Base-by-base conservation (phyloP, 2,797 vertebrate genomes). In the Pipistrellus pygmaeus region DNA sequence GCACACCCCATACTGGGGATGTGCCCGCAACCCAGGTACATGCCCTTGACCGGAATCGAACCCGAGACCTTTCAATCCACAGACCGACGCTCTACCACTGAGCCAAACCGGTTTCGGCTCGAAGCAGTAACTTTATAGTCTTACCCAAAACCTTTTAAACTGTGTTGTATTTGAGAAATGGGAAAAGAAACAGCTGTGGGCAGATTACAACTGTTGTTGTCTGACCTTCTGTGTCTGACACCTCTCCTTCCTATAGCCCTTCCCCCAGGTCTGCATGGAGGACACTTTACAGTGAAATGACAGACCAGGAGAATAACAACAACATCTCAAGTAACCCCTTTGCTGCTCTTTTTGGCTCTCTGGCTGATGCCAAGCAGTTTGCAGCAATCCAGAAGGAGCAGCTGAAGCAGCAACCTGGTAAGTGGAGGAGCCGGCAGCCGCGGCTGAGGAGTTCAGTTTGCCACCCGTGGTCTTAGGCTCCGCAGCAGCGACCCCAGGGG, bases 281-380 rank as follows among this genome's bases (percentile, higher is more conserved):
- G 73, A 96, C 72, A 96, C 84, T 75, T 72, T 96, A 85, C 97
- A 98, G 96, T 99, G 99, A 99, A 98, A 99, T 99, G 99, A 99
- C 99, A 98, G 99, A 99, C 99, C 99, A 99, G 98, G 99, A 99
- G 98, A 99, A 99, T 98, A 99, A 99, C 98, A 99, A 99, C 98
- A 99, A 99, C 98, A 99, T 99, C 98, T 99, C 99, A 96, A 98
- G 99, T 98, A 99, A 99, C 98, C 99, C 99, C 62, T 99, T 99
- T 76, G 99, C 99, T 97, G 99, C 99, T 90, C 99, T 99, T 95
- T 99, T 99, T 98, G 98, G 99, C 98, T 99, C 99, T 7, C 94
- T 99, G 84, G 99, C 99, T 91, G 99, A 99, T 98, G 99, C 99
- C 97, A 99, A 99, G 97, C 99, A 99, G 96, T 99, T 99, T 98